A percentile compares a stretch with the other conserved stretches of the same genome.
These are phyloP conservation scores for Matsumurasca onukii DNA, from an alignment of 1,140 invertebrate species.

Conservation along the genomic window DNA sequence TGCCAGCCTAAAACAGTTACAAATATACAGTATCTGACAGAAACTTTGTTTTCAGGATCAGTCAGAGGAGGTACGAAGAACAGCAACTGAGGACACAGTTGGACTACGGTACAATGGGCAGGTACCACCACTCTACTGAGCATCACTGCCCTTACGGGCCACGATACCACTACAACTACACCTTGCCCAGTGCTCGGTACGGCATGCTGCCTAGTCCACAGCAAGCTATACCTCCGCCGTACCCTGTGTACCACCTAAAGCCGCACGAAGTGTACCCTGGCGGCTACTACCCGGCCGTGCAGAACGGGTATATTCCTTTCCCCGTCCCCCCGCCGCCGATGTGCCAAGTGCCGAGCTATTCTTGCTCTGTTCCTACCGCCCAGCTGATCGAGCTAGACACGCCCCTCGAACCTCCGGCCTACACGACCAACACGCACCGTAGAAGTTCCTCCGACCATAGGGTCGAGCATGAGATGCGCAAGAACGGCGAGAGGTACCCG, in stretches of 20 bases:
- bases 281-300: constrained; percentile 33
- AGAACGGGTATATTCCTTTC: constrained; percentile 35
- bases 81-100: constrained; percentile 40
- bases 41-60: constrained; percentile 23
- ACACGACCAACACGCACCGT: constrained; percentile 21
- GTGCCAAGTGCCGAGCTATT: constrained; percentile 22
- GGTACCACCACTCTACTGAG: constrained; percentile 24
- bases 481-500: constrained; percentile 28
- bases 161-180: constrained; percentile 33
- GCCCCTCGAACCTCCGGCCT: constrained; percentile 19
- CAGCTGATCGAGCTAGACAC: constrained; percentile 70
- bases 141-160: constrained; percentile 26
- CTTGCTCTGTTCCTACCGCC: constrained; percentile 55
- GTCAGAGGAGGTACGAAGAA: constrained; percentile 48
- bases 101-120: constrained; percentile 22
- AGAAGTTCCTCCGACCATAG: constrained; percentile 34
- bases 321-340: constrained; percentile 13
- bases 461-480: constrained; percentile 24
- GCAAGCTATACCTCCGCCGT: constrained; percentile 15
- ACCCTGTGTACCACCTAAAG: constrained; percentile 32
- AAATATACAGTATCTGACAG: no score
- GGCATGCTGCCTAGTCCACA: constrained; percentile 1
- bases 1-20: no score
- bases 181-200: constrained; percentile 21
- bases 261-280: constrained; percentile 31